These are phyloP conservation scores for Paracanthobrama guichenoti DNA, from an alignment of 2,113 vertebrate species.

Conservation along the genomic window DNA sequence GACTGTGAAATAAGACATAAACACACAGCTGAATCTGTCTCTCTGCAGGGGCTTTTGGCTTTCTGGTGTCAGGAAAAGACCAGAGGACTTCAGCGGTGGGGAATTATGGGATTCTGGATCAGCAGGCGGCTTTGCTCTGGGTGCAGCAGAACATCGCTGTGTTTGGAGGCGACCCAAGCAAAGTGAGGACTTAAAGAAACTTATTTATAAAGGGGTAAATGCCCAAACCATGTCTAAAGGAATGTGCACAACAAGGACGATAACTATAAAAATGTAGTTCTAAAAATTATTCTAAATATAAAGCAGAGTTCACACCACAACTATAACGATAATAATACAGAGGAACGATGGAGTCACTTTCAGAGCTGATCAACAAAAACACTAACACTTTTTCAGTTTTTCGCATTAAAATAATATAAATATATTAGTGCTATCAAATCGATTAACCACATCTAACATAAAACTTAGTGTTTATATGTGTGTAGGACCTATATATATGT, in stretches of 20 bases:
- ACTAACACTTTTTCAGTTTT: too few species aligned
- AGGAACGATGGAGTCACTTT: too few species aligned
- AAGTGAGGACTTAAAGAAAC: conserved; percentile 54
- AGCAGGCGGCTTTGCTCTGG: conserved; percentile 78
- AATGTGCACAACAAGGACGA: too few species aligned
- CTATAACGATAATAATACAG: too few species aligned
- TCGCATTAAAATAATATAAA: too few species aligned
- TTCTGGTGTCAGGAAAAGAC: conserved; percentile 75
- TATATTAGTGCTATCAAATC: too few species aligned
- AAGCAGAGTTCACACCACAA: too few species aligned
- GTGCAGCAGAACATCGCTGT: conserved; percentile 73
- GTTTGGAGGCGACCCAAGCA: conserved; percentile 75
- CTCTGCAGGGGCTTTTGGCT: conserved; percentile 76
- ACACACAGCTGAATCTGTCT: background rate
- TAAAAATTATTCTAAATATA: background rate
- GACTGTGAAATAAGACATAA: background rate
- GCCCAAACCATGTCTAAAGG: too few species aligned
- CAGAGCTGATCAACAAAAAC: too few species aligned
- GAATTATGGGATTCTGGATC: conserved; percentile 79
- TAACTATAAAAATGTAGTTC: background rate
- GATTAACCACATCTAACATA: too few species aligned
- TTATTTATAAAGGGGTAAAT: background rate
- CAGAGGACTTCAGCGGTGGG: conserved; percentile 64
- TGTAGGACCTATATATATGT: too few species aligned
- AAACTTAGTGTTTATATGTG: too few species aligned